Evolutionary conservation across 2,797 vertebrate species (phyloP).

Genomic region (Pampus argenteus): DNA sequence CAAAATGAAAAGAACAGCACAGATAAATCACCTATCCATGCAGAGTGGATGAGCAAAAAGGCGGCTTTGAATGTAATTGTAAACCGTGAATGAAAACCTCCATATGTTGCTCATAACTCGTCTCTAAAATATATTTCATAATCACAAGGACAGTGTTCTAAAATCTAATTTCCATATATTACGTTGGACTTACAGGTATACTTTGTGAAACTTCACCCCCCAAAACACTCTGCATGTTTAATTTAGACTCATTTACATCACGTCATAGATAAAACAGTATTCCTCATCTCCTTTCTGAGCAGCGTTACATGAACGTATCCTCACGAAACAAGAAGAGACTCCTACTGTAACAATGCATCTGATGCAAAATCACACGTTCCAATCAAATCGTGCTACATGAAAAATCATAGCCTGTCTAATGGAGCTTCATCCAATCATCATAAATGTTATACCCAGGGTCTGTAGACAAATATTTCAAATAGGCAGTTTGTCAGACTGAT

Average conservation of each 20-base stretch:
- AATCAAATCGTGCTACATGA: no score
- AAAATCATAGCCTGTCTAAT: no score
- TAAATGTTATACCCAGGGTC: not conserved
- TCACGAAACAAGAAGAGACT: not conserved
- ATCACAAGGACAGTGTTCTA: constrained; percentile 25
- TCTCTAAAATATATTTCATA: constrained; percentile 35
- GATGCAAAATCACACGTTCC: not conserved
- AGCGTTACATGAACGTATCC: not conserved
- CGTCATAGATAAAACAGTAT: constrained; percentile 29
- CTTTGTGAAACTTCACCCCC: constrained; percentile 23
- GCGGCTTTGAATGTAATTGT: constrained; percentile 56
- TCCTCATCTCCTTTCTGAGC: constrained; percentile 13
- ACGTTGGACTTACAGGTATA: constrained; percentile 20
- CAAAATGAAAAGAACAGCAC: constrained; percentile 47
- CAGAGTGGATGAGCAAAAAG: constrained; percentile 54
- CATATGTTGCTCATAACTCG: constrained; percentile 54
- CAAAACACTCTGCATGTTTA: constrained; percentile 32
- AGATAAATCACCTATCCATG: constrained; percentile 72
- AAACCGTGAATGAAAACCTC: constrained; percentile 59
- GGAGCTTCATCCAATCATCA: not conserved
- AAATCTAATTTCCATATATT: constrained; percentile 52
- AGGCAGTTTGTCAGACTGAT: no score
- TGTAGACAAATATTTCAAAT: not conserved
- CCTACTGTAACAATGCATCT: not conserved
- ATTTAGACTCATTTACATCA: constrained; percentile 43